These are phyloP conservation scores for Strongylocentrotus purpuratus DNA, from an alignment of 35 echinoderm and acorn worm genomes.

Conservation along the genomic window DNA sequence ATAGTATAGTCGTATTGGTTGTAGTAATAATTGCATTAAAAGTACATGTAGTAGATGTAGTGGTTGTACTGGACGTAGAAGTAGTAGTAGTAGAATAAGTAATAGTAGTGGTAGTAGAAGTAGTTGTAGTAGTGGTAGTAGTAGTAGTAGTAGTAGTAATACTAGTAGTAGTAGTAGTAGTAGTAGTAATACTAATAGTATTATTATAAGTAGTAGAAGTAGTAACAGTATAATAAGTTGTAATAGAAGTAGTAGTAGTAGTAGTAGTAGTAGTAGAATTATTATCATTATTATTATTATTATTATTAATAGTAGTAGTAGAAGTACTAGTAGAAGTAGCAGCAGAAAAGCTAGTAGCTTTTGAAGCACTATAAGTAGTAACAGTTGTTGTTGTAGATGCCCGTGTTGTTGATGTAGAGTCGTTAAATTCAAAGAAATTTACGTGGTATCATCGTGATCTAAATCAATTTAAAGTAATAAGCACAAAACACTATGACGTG, in stretches of 20 bases:
- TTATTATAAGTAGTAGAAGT: background rate
- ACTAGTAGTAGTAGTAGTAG: constrained; percentile 21
- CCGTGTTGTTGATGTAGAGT: too few relatives aligned
- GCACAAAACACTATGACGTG: too few relatives aligned
- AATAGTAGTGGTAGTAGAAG: background rate
- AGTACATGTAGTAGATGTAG: background rate
- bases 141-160: constrained; percentile 30
- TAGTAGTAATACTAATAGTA: background rate
- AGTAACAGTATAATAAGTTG: too few relatives aligned
- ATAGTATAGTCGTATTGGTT: background rate
- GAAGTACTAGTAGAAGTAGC: background rate
- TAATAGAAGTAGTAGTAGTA: background rate
- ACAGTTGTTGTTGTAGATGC: too few relatives aligned
- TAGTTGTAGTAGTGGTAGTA: constrained; percentile 16
- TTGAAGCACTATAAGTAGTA: too few relatives aligned
- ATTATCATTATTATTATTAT: too few relatives aligned
- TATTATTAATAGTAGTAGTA: background rate
- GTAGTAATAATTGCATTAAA: background rate
- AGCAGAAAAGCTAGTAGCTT: too few relatives aligned
- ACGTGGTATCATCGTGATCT: too few relatives aligned
- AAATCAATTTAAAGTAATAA: too few relatives aligned
- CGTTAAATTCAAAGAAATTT: too few relatives aligned
- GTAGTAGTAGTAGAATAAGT: background rate
- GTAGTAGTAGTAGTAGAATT: constrained; percentile 21
- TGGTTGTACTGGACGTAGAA: background rate